A percentile compares a stretch with the other conserved stretches of the same genome.
Evolutionary conservation across 2,888 invertebrate species (phyloP).

Genomic region (Drosophila anomelani): DNA sequence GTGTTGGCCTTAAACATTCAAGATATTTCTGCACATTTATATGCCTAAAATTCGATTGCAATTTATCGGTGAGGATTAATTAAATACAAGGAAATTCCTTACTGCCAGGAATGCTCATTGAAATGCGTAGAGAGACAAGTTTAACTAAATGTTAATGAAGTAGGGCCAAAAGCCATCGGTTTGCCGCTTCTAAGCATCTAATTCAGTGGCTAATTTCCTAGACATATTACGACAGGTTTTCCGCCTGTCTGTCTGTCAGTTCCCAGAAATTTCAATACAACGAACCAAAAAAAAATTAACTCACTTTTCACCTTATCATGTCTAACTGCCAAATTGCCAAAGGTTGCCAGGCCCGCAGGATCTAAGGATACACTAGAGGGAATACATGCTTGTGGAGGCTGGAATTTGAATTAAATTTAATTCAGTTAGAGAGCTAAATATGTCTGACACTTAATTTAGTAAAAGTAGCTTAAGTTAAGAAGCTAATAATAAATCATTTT

Average conservation of each 20-base stretch:
- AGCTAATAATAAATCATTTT: not conserved
- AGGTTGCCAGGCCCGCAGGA: conserved; percentile 42
- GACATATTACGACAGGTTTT: conserved; percentile 34
- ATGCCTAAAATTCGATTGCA: conserved; percentile 66
- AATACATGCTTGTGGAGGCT: not conserved
- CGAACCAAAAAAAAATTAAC: conserved; percentile 11
- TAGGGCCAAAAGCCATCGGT: conserved; percentile 16
- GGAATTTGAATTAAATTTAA: not conserved
- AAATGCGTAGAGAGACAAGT: conserved; percentile 40
- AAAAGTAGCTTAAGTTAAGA: not conserved
- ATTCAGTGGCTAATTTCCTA: conserved; percentile 44
- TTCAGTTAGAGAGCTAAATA: not conserved
- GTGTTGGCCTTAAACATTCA: not conserved
- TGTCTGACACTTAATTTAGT: not conserved
- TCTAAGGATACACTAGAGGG: conserved; percentile 13
- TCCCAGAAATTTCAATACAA: conserved; percentile 22
- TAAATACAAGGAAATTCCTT: conserved; percentile 72
- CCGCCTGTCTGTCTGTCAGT: conserved; percentile 13
- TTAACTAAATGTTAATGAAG: conserved; percentile 60
- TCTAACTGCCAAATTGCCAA: conserved; percentile 56
- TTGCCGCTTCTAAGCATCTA: conserved; percentile 14
- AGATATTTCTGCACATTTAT: conserved; percentile 27
- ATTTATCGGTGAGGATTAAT: conserved; percentile 64
- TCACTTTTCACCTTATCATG: conserved; percentile 65
- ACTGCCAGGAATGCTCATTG: conserved; percentile 38